phyloP scores from a whole-genome alignment of 2,113 vertebrate species.

The Collichthys lucidus region DNA sequence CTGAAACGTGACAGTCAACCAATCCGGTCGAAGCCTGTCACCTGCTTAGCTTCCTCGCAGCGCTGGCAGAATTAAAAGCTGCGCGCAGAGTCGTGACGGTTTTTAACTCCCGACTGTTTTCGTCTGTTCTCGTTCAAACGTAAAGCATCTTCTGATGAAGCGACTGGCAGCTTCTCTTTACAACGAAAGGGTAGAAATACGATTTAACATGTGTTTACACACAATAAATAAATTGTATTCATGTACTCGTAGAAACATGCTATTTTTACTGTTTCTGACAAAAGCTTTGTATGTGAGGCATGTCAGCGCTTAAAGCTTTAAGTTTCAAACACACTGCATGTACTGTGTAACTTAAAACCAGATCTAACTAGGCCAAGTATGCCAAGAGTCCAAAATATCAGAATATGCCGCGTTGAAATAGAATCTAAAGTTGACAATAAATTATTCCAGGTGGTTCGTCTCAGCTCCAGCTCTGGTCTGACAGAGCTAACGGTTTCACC shows the following conservation, averaged over 20 bases:
- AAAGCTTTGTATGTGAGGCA: slow-evolving; percentile 48
- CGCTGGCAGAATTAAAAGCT: slow-evolving; percentile 29
- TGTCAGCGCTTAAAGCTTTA: slow-evolving; percentile 45
- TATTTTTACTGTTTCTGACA: slow-evolving; percentile 52
- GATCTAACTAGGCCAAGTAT: slow-evolving; percentile 60
- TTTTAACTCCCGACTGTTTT: slow-evolving; percentile 21
- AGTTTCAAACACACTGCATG: slow-evolving; percentile 50
- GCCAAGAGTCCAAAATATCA: slow-evolving; percentile 53
- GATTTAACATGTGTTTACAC: not conserved
- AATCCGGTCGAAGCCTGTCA: slow-evolving; percentile 34
- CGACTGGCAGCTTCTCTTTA: slow-evolving; percentile 23
- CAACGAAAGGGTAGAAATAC: not conserved
- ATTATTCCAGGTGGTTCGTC: slow-evolving; percentile 48
- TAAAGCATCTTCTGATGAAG: slow-evolving; percentile 26
- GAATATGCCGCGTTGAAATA: slow-evolving; percentile 34
- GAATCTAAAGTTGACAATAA: slow-evolving; percentile 43
- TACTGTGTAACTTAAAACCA: slow-evolving; percentile 54
- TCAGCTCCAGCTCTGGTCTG: slow-evolving; percentile 8
- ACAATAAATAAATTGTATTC: not conserved
- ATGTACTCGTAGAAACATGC: not conserved
- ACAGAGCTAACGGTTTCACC: slow-evolving; percentile 25
- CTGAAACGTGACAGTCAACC: slow-evolving; percentile 33
- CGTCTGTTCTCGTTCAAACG: slow-evolving; percentile 26
- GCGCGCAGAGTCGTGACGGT: not conserved
- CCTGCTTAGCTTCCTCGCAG: slow-evolving; percentile 11